These are phyloP conservation scores for Adrianichthys oophorus DNA, from an alignment of 2,797 vertebrate genomes.

Conservation along the genomic window DNA sequence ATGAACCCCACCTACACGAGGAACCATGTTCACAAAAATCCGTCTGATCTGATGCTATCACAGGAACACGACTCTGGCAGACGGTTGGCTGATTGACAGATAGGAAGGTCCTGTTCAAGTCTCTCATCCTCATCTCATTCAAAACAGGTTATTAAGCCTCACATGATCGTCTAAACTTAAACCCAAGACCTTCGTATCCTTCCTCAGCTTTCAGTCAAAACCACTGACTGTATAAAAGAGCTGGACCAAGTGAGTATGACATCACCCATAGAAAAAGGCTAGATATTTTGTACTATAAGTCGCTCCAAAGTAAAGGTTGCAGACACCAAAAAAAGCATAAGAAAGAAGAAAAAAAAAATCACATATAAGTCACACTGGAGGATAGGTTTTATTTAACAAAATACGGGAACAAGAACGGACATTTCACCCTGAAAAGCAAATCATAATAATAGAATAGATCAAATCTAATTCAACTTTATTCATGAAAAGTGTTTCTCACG, in stretches of 20 bases:
- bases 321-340: too few relatives aligned
- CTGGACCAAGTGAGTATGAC: constrained; percentile 41
- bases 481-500: too few relatives aligned
- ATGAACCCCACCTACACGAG: constrained; percentile 13
- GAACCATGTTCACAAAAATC: constrained; percentile 12
- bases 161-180: neutral
- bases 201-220: constrained; percentile 53
- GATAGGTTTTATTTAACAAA: too few relatives aligned
- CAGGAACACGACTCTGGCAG: constrained; percentile 33
- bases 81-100: constrained; percentile 44
- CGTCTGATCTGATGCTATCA: constrained; percentile 31
- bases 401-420: too few relatives aligned
- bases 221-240: too few relatives aligned
- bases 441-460: too few relatives aligned
- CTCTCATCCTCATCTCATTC: constrained; percentile 5
- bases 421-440: too few relatives aligned
- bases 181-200: constrained; percentile 59
- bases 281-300: too few relatives aligned
- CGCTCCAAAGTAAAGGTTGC: too few relatives aligned
- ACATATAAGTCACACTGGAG: too few relatives aligned
- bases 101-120: constrained; percentile 48
- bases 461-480: too few relatives aligned
- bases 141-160: constrained; percentile 6
- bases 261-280: constrained; percentile 60
- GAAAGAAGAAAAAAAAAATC: too few relatives aligned